These are phyloP conservation scores for Protobothrops flavoviridis DNA, from an alignment of 2,113 vertebrate species.

Conservation along the genomic window DNA sequence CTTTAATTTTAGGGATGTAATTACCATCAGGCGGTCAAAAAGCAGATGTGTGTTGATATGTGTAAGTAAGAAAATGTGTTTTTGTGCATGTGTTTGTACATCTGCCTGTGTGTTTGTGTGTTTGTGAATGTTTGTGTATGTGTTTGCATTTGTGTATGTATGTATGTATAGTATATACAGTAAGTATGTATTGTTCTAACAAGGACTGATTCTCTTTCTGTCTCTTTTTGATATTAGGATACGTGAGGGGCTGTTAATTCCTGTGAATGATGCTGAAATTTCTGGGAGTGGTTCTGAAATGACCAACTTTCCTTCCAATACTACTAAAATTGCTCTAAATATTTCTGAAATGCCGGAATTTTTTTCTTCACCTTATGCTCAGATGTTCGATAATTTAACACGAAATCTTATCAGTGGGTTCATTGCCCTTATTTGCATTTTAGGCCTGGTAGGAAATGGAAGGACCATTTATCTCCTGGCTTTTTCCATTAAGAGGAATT, in stretches of 20 bases:
- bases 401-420: neutral
- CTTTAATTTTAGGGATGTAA: too few species aligned
- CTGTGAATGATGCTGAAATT: too few species aligned
- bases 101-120: too few species aligned
- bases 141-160: too few species aligned
- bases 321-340: neutral
- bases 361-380: neutral
- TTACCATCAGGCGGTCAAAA: too few species aligned
- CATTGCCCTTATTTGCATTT: neutral
- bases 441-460: neutral
- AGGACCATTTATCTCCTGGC: neutral
- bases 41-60: too few species aligned
- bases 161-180: neutral
- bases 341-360: neutral
- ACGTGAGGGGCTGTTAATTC: rapidly evolving
- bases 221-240: neutral
- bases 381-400: neutral
- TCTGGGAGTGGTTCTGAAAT: too few species aligned
- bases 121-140: too few species aligned
- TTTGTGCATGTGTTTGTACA: too few species aligned
- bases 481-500: too few species aligned
- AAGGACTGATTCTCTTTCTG: neutral
- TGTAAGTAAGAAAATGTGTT: too few species aligned
- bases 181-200: neutral
- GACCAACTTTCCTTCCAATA: too few species aligned